Conservation (phyloP, 2,888 invertebrate genomes). For the Apotomis betuletana region DNA sequence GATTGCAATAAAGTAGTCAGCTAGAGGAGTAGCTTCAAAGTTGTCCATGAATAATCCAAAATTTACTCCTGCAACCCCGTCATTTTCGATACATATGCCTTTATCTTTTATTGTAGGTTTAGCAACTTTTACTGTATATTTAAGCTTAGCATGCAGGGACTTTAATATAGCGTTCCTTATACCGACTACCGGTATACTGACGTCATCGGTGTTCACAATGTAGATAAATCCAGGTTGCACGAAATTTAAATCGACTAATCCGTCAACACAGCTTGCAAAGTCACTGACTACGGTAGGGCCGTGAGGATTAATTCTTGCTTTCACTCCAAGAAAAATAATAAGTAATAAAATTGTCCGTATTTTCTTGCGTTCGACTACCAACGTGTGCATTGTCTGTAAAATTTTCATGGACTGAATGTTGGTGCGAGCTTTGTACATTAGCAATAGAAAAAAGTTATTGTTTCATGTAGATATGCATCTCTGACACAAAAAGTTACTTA, state of each 20-base stretch:
- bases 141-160: constrained; percentile 53
- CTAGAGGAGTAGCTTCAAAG: constrained; percentile 54
- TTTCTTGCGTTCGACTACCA: neutral
- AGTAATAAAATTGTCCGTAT: constrained; percentile 1
- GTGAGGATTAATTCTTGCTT: constrained; percentile 55
- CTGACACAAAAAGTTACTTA: constrained; percentile 30
- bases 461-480: constrained; percentile 27
- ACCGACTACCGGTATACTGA: constrained; percentile 53
- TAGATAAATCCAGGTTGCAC: constrained; percentile 59
- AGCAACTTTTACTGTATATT: constrained; percentile 57
- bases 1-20: constrained; percentile 66
- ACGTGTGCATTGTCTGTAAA: neutral
- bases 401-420: neutral
- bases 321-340: constrained; percentile 30
- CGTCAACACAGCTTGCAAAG: constrained; percentile 58
- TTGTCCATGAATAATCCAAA: constrained; percentile 53
- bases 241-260: constrained; percentile 60
- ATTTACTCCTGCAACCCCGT: constrained; percentile 44
- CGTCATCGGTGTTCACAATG: constrained; percentile 59
- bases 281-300: constrained; percentile 64
- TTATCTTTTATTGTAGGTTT: constrained; percentile 52
- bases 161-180: constrained; percentile 59
- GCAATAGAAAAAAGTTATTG: neutral
- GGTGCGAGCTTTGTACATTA: neutral
- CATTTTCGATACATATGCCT: constrained; percentile 53